Conservation (phyloP, 2,113 vertebrate genomes). For the Mus pahari region DNA sequence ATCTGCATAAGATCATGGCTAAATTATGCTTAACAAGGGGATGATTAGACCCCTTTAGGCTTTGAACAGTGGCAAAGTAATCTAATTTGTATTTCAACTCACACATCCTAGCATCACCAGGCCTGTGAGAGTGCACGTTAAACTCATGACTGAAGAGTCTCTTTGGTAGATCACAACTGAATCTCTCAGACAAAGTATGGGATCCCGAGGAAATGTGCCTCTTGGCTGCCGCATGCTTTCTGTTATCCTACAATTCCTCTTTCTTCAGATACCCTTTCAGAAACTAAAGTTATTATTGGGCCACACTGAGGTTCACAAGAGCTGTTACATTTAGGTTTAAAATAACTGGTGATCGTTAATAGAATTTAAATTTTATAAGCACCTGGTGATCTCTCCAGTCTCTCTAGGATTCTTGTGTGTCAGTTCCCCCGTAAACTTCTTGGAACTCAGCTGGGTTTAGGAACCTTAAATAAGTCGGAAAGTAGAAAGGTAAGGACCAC, state of each 20-base stretch:
- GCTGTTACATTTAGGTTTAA: background rate
- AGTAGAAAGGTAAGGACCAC: background rate
- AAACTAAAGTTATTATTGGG: background rate
- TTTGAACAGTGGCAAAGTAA: constrained; percentile 41
- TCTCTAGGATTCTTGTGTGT: background rate
- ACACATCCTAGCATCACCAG: constrained; percentile 29
- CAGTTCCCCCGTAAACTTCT: background rate
- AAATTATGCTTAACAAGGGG: constrained; percentile 49
- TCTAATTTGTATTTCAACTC: constrained; percentile 41
- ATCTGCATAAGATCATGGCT: constrained; percentile 17
- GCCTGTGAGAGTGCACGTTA: background rate
- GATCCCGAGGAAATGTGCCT: background rate
- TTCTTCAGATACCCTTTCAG: background rate
- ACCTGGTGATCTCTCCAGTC: background rate
- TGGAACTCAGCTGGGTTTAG: background rate
- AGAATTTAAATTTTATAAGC: constrained; percentile 34
- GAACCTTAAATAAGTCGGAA: background rate
- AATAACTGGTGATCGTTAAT: background rate
- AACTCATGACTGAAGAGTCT: background rate
- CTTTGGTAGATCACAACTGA: background rate
- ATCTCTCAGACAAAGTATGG: background rate
- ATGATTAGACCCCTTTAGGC: background rate
- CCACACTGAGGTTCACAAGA: background rate
- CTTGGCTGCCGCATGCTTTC: background rate
- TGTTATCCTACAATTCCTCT: background rate